Evolutionary conservation across 2,888 invertebrate genomes (phyloP), one percentile per base, ranked within the genome.

Genomic region (Acrocyrtus sp.): DNA sequence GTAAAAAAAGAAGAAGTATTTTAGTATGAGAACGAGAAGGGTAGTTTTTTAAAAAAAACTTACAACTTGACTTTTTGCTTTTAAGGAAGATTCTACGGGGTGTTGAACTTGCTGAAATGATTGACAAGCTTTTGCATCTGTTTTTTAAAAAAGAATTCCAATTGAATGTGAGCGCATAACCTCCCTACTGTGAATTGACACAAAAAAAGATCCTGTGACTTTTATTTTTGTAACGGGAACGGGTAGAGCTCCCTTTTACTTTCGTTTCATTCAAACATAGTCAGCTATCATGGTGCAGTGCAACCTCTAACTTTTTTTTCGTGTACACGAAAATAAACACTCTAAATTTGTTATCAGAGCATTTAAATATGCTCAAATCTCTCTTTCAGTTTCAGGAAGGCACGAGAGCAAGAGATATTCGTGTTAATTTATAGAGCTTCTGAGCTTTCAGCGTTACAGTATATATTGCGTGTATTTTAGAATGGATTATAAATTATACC

Each of bases 331-430:
- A 56, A 22, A 57, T 57, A 60, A 51, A 53, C 54, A 54, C 39
- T 60, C 48, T 69, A 54, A 69, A 69, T 19, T 56, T 62, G 61
- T 61, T 69, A 56, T 61, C 69, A 69, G 26, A 29, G 22, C n/a
- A 61, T 61, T 62, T 22, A 19, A 56, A 47, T 41, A 56, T 21
- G 47, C 21, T 26, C 34, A 51, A 61, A 69, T 56, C 10, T 47
- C 53, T 61, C 61, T 29, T 41, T 56, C 69, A 62, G 69, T 54
- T 24, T 54, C 22, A 19, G 22, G 22, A 48, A 34, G 61, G 69
- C 56, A 61, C 61, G 69, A 61, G 68, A 22, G 47, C n/a, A 48
- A 53, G 50, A 51, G 19, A 3, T 17, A 54, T 34, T n/a, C n/a
- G n/a, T n/a, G n/a, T n/a, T n/a, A n/a, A n/a, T n/a, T n/a, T n/a